phyloP scores from a whole-genome alignment of 2,888 invertebrate species.

The Epistrophe eligans region DNA sequence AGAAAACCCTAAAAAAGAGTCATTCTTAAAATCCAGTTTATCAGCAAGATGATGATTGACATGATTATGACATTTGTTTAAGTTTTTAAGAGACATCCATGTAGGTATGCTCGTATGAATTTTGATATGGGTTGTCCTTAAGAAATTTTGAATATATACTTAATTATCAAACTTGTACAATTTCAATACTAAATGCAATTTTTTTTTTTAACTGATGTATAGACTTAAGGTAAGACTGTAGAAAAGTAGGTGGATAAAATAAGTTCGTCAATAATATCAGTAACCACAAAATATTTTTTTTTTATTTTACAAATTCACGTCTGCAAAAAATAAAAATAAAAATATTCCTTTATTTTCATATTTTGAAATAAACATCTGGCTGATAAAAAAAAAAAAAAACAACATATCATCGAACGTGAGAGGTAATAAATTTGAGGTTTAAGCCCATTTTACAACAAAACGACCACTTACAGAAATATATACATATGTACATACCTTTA shows the following conservation, averaged over 20 bases:
- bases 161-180: too few relatives aligned
- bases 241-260: neutral
- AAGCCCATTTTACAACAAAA: slow-evolving; percentile 34
- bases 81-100: too few relatives aligned
- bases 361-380: slow-evolving; percentile 18
- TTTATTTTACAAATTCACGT: neutral
- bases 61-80: too few relatives aligned
- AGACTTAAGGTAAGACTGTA: neutral
- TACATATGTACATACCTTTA: too few relatives aligned
- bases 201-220: too few relatives aligned
- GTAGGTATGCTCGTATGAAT: too few relatives aligned
- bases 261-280: slow-evolving; percentile 3
- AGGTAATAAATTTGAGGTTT: slow-evolving; percentile 53
- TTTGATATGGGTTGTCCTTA: too few relatives aligned
- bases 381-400: slow-evolving; percentile 14
- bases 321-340: neutral
- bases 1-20: too few relatives aligned
- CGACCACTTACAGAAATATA: neutral
- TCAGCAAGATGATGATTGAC: too few relatives aligned
- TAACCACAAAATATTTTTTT: slow-evolving; percentile 25
- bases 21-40: too few relatives aligned
- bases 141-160: too few relatives aligned
- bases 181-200: too few relatives aligned
- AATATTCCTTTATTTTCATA: slow-evolving; percentile 22
- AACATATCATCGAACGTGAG: slow-evolving; percentile 44